Conservation (phyloP, 2,113 vertebrate species). For the Aspidoscelis tigris region DNA sequence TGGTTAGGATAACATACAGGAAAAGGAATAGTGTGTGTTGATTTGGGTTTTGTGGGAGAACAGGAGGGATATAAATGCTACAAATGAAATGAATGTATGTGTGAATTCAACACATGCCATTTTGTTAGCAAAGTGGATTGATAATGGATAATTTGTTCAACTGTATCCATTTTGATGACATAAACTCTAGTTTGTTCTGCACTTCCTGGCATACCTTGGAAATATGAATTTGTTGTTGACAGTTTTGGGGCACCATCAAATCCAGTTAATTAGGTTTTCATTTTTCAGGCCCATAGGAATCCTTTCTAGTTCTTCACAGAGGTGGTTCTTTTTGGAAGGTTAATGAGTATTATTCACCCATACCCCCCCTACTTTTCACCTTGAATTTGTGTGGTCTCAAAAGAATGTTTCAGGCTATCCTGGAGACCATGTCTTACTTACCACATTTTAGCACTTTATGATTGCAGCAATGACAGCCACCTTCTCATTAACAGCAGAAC, state of each 20-base stretch:
- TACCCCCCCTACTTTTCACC: constrained; percentile 9
- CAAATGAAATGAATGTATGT: background rate
- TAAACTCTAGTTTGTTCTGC: background rate
- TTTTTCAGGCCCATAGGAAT: constrained; percentile 23
- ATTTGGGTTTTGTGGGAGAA: no score
- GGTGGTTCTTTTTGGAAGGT: constrained; percentile 15
- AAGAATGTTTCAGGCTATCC: constrained; percentile 1
- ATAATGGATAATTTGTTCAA: background rate
- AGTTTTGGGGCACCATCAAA: background rate
- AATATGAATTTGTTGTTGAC: constrained; percentile 6
- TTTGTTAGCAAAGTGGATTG: background rate
- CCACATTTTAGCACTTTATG: background rate
- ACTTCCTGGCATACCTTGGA: fast-evolving
- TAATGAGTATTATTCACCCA: background rate
- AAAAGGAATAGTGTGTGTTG: no score
- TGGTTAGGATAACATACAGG: no score
- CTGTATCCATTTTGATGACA: background rate
- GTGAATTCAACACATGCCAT: background rate
- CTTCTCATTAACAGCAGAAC: constrained; percentile 28
- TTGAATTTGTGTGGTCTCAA: constrained; percentile 4
- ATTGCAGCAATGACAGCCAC: constrained; percentile 20
- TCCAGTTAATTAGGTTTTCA: background rate
- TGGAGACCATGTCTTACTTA: constrained; percentile 13
- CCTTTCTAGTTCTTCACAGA: background rate
- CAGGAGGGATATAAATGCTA: no score